Base-by-base conservation (phyloP, 2,888 invertebrate genomes). In the Clunio marinus region DNA sequence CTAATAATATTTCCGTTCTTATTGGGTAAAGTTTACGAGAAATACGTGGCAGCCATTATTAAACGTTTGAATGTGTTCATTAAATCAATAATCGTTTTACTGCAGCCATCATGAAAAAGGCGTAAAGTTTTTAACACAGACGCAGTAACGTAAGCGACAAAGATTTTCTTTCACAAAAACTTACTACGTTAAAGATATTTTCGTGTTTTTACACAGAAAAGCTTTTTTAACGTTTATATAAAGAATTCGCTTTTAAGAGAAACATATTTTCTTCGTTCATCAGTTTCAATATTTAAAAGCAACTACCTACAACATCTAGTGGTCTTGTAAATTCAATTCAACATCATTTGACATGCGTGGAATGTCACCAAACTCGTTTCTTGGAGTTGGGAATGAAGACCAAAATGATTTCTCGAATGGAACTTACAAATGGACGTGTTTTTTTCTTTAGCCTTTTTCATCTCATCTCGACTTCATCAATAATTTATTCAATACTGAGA, bases 21-120 rank as follows among this genome's bases (percentile, higher is more conserved):
- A 62, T 62, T 62, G 62, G 62, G 28, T 24, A 28, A 22, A 37
- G 20, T 24, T 62, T 59, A 59, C 59, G 32, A 8, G 10, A 15
- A 28, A 13, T 24, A 37, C 37, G 22, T 32, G 41, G 62, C 62
- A 41, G 62, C 62, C 62, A 62, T 62, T 28, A 62, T 62, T 17
- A 37, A 41, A 41, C 25, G 4, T 41, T 62, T 62, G 24, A 1
- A 15, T 62, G 62, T 62, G n/a, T 62, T 20, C 41, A 62, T 25
- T 41, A 41, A 58, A n/a, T 59, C 59, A 59, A 59, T 28, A 59
- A 32, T 32, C 20, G 10, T 15, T 59, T 24, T 2, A 4, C 20
- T 62, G 22, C 27, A 62, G 62, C 62, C 62, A 62, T 62, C 62
- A 62, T 62, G 62, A 62, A 62, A 62, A 62, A 62, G 62, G 62